Evolutionary conservation across 2,888 invertebrate species (phyloP).

Genomic region (Drosophila lutescens): DNA sequence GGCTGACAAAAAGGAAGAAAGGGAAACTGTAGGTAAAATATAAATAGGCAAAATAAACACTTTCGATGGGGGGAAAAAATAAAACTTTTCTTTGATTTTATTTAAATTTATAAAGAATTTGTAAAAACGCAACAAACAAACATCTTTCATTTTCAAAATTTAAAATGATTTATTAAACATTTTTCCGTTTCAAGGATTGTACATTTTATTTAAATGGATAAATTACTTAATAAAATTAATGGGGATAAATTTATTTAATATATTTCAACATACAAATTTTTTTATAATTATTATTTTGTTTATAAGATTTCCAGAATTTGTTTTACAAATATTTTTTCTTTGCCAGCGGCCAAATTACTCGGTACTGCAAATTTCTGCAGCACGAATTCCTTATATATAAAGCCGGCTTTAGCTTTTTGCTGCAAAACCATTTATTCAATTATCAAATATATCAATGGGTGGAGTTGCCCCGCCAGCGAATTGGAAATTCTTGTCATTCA

Average conservation of each 20-base stretch:
- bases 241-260: no score
- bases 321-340: background rate
- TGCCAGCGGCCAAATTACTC: constrained; percentile 8
- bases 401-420: background rate
- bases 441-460: constrained; percentile 39
- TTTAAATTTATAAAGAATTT: no score
- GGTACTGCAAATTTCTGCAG: constrained; percentile 9
- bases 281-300: no score
- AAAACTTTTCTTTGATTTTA: background rate
- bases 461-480: constrained; percentile 8
- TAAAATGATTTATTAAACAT: no score
- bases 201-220: no score
- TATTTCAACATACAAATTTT: no score
- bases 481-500: constrained; percentile 21
- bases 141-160: no score
- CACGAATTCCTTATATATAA: constrained; percentile 23
- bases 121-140: no score
- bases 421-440: constrained; percentile 32
- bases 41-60: background rate
- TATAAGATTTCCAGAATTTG: no score
- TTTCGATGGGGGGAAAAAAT: background rate
- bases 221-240: no score
- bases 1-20: constrained; percentile 20
- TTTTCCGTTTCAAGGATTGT: no score
- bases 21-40: background rate